Conservation (phyloP, 2,113 vertebrate species). For the Indicator indicator region DNA sequence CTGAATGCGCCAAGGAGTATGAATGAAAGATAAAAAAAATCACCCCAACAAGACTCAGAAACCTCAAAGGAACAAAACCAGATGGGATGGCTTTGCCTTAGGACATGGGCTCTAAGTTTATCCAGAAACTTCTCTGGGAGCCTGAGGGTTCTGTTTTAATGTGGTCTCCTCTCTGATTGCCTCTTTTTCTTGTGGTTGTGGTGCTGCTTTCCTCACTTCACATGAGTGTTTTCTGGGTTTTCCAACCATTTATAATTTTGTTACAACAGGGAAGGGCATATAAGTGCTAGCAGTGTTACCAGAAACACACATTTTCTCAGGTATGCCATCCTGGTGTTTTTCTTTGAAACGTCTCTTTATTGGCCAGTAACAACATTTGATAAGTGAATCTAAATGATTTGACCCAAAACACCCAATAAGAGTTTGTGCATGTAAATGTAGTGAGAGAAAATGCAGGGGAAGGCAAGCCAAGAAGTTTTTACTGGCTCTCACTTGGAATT, state of each 20-base stretch:
- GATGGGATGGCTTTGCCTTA: not conserved
- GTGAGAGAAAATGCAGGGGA: not conserved
- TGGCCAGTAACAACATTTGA: not conserved
- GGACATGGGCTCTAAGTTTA: not conserved
- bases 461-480: not conserved
- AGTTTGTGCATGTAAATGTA: not conserved
- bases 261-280: not conserved
- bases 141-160: not conserved
- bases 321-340: not conserved
- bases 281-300: not conserved
- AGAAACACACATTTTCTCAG: not conserved
- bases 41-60: not conserved
- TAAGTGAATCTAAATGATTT: not conserved
- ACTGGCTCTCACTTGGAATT: not conserved
- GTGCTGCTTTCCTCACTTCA: constrained; percentile 8
- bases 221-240: not conserved
- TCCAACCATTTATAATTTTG: not conserved
- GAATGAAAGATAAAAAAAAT: not conserved
- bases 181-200: not conserved
- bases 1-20: not conserved
- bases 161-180: not conserved
- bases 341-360: not conserved
- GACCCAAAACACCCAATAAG: not conserved
- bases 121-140: not conserved
- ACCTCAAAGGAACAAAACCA: not conserved